Evolutionary conservation across 2,113 vertebrate species (phyloP).

Genomic region (Uropsilus gracilis): DNA sequence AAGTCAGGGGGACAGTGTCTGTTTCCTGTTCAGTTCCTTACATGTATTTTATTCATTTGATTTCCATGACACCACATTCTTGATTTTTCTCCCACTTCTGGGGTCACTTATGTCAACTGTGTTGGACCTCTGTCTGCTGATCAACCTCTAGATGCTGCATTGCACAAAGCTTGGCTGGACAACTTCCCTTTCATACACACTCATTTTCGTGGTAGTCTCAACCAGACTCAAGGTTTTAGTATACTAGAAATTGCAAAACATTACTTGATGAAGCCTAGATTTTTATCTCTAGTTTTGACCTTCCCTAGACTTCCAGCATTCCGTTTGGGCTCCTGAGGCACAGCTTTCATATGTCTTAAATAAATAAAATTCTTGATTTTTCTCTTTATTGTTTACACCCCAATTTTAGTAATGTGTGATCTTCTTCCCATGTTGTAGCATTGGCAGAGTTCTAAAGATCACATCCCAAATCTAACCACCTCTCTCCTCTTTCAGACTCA

Average conservation of each 20-base stretch:
- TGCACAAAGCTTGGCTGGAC: not conserved
- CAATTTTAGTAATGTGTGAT: not conserved
- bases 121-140: not conserved
- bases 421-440: not conserved
- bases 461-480: not conserved
- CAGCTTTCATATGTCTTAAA: not conserved
- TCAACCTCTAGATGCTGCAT: too few relatives aligned
- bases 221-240: not conserved
- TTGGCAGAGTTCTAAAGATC: not conserved
- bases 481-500: not conserved
- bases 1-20: not conserved
- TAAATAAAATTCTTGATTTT: slow-evolving; percentile 2
- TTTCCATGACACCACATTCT: accelerated
- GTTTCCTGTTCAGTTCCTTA: not conserved
- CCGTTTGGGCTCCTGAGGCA: not conserved
- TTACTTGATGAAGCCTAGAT: not conserved
- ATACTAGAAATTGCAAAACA: not conserved
- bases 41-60: not conserved
- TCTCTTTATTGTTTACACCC: not conserved
- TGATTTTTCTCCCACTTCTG: not conserved
- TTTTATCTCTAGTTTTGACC: not conserved
- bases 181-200: not conserved
- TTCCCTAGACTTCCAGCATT: not conserved
- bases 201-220: not conserved
- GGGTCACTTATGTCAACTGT: not conserved